Evolutionary conservation across 2,113 vertebrate species (phyloP).

Genomic region (Pipra filicauda): DNA sequence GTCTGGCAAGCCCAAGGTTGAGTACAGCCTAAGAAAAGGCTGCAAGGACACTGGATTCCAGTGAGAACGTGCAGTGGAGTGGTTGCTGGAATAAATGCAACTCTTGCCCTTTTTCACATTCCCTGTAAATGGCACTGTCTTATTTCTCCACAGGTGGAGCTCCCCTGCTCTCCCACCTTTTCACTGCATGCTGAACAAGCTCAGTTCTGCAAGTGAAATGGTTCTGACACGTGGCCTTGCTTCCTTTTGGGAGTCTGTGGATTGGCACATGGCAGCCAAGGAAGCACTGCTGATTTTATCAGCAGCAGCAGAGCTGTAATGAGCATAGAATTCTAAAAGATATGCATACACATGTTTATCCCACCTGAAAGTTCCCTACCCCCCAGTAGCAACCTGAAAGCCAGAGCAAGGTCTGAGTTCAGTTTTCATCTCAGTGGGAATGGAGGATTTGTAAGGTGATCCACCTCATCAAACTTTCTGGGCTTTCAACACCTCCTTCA

Average conservation of each 20-base stretch:
- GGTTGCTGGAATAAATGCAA: background rate
- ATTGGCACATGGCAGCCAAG: background rate
- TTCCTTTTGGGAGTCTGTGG: background rate
- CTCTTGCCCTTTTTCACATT: background rate
- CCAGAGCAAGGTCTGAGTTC: background rate
- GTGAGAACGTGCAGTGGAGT: background rate
- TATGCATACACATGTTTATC: background rate
- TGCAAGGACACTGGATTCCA: background rate
- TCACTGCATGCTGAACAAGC: background rate
- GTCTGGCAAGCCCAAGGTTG: background rate
- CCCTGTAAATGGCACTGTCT: background rate
- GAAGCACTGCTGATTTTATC: background rate
- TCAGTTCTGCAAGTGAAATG: background rate
- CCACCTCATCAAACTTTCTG: background rate
- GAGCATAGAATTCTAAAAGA: background rate
- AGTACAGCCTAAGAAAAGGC: background rate
- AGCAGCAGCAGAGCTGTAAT: background rate
- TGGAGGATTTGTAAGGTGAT: background rate
- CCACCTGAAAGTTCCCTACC: background rate
- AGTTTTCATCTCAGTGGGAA: background rate
- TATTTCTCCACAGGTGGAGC: background rate
- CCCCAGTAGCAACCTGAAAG: background rate
- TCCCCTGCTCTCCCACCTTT: background rate
- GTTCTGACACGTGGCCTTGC: background rate
- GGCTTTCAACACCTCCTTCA: background rate